A percentile compares a stretch with the other conserved stretches of the same genome.
phyloP scores from a whole-genome alignment of 2,888 invertebrate genomes.

The Dendrolimus pini region DNA sequence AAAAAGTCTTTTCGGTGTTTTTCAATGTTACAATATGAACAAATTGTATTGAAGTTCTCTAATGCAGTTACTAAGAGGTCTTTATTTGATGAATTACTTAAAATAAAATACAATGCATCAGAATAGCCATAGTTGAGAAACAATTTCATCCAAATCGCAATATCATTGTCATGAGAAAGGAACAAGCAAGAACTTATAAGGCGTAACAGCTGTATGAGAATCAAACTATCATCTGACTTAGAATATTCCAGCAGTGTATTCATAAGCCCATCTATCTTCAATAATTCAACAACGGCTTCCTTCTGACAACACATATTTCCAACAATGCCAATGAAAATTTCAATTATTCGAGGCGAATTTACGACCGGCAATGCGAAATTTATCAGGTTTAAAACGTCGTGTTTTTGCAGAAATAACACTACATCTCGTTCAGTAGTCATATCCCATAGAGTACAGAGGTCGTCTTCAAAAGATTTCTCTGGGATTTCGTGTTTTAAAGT shows the following conservation, averaged over 20 bases:
- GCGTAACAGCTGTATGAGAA: conserved; percentile 84
- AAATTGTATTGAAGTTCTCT: conserved; percentile 77
- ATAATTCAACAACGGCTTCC: conserved; percentile 74
- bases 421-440: conserved; percentile 89
- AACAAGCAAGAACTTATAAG: conserved; percentile 78
- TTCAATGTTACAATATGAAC: conserved; percentile 56
- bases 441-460: conserved; percentile 89
- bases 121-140: conserved; percentile 70
- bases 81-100: conserved; percentile 83
- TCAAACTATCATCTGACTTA: conserved; percentile 81
- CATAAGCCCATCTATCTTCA: conserved; percentile 76
- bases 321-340: conserved; percentile 89
- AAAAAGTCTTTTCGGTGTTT: conserved; percentile 41
- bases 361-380: conserved; percentile 74
- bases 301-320: conserved; percentile 88
- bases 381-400: conserved; percentile 81
- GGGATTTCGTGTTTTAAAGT: conserved; percentile 71
- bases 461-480: conserved; percentile 80
- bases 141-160: conserved; percentile 60
- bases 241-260: conserved; percentile 73
- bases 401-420: conserved; percentile 80
- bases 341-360: conserved; percentile 80
- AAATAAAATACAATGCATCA: conserved; percentile 80
- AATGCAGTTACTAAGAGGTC: conserved; percentile 75
- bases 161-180: conserved; percentile 48